phyloP scores from a whole-genome alignment of 2,797 vertebrate genomes.

The Gouania willdenowi region DNA sequence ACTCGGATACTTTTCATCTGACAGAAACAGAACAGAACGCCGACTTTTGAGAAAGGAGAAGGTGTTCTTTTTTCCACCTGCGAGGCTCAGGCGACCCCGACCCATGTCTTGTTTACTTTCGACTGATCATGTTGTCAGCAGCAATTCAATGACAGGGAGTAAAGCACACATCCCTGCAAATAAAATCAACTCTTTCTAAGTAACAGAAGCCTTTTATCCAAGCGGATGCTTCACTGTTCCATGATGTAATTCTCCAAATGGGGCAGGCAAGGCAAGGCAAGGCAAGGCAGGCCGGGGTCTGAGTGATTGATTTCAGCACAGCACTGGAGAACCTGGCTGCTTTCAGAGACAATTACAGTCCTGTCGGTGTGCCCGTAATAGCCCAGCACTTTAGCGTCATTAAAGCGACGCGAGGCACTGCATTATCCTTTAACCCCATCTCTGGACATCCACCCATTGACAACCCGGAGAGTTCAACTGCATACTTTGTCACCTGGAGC shows the following conservation, averaged over 20 bases:
- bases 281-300: constrained; percentile 62
- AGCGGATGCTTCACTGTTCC: constrained; percentile 65
- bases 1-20: constrained; percentile 41
- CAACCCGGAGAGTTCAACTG: constrained; percentile 73
- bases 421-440: constrained; percentile 86
- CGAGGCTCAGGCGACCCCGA: no score
- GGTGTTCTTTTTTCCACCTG: constrained; percentile 37
- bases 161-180: constrained; percentile 58
- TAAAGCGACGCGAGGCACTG: constrained; percentile 83
- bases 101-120: constrained; percentile 43
- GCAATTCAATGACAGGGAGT: constrained; percentile 49
- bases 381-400: constrained; percentile 82
- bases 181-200: constrained; percentile 71
- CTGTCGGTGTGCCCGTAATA: constrained; percentile 80
- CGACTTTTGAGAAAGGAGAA: constrained; percentile 6
- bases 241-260: constrained; percentile 83
- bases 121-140: constrained; percentile 60
- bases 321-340: constrained; percentile 84
- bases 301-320: constrained; percentile 87
- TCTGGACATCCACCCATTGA: constrained; percentile 76
- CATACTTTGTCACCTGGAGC: constrained; percentile 73
- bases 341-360: constrained; percentile 88
- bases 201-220: constrained; percentile 72
- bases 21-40: constrained; percentile 32
- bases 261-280: constrained; percentile 67